Evolutionary conservation across 2,797 vertebrate species (phyloP).

Genomic region (Chelonia mydas): DNA sequence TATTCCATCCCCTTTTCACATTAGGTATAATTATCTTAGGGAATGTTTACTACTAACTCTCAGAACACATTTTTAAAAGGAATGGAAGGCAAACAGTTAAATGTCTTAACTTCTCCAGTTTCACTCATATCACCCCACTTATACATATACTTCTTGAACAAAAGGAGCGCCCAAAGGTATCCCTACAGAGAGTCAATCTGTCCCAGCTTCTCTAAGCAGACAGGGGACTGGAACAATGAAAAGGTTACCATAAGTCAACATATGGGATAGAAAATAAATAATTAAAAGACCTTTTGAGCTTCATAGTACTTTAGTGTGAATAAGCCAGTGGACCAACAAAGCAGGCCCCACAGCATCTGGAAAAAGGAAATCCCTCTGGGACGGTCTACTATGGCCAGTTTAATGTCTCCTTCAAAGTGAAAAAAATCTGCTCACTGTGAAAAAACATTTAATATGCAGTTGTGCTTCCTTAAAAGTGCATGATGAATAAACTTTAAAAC

Average conservation of each 20-base stretch:
- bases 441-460: fast-evolving
- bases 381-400: neutral
- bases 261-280: neutral
- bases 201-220: neutral
- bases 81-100: neutral
- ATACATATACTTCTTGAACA: slow-evolving; percentile 7
- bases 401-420: neutral
- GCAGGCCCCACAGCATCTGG: neutral
- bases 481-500: neutral
- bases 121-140: neutral
- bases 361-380: neutral
- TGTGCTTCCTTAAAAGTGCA: neutral
- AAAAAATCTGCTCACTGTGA: neutral
- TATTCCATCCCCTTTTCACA: neutral
- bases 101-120: slow-evolving; percentile 24
- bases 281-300: neutral
- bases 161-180: slow-evolving; percentile 1
- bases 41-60: neutral
- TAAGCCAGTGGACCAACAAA: neutral
- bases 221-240: neutral
- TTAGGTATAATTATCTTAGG: slow-evolving; percentile 16
- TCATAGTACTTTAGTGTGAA: neutral
- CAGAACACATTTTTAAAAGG: neutral
- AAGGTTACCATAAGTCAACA: neutral
- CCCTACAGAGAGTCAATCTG: neutral